phyloP scores from a whole-genome alignment of 2,888 invertebrate species.

The Platerodrilus igneus region DNA sequence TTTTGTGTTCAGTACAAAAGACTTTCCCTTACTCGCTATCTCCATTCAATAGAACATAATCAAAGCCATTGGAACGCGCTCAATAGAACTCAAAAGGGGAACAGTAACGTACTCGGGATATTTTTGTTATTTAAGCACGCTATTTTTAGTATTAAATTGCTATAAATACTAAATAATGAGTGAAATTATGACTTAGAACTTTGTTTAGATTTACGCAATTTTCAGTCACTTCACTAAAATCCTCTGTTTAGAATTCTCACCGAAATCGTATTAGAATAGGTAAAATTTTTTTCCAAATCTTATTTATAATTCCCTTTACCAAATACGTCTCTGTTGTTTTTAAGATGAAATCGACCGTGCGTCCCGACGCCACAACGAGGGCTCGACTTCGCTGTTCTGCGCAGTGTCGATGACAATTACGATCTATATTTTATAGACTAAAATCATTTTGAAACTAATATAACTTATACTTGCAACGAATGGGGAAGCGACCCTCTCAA shows the following conservation, averaged over 20 bases:
- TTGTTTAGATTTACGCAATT: too few species aligned
- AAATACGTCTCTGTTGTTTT: conserved; percentile 19
- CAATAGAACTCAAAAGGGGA: conserved; percentile 23
- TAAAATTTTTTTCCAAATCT: too few species aligned
- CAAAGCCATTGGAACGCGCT: conserved; percentile 27
- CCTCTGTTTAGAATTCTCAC: too few species aligned
- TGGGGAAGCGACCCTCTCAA: conserved; percentile 21
- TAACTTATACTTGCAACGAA: conserved; percentile 26
- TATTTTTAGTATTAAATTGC: too few species aligned
- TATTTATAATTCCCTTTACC: too few species aligned
- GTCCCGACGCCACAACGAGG: conserved; percentile 18
- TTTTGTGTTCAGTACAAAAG: conserved; percentile 32
- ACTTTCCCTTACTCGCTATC: conserved; percentile 29
- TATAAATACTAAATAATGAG: too few species aligned
- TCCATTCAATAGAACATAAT: conserved; percentile 31
- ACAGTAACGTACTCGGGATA: conserved; percentile 21
- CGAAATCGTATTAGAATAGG: too few species aligned
- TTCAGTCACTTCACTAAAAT: too few species aligned
- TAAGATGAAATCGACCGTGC: conserved; percentile 23
- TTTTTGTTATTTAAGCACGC: too few species aligned
- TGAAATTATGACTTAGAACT: too few species aligned
- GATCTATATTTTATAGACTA: conserved; percentile 27
- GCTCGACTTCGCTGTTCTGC: conserved; percentile 21
- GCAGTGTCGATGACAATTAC: conserved; percentile 28
- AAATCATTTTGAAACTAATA: conserved; percentile 29